A percentile compares a stretch with the other conserved stretches of the same genome.
These are phyloP conservation scores for Catharus minimus DNA, from an alignment of 2,113 vertebrate species.

Conservation along the genomic window DNA sequence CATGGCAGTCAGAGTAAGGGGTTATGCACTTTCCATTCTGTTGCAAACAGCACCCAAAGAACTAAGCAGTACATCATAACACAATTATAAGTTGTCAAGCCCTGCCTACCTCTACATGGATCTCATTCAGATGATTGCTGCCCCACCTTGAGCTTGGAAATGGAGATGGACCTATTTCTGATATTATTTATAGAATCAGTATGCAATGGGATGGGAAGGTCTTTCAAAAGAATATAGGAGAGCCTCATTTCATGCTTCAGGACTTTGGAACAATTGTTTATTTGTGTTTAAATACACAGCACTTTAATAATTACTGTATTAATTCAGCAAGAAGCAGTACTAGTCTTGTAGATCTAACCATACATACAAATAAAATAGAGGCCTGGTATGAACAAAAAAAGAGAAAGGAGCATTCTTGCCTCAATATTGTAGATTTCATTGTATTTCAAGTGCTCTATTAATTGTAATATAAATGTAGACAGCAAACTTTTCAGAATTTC, in stretches of 20 bases:
- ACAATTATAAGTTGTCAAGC: background rate
- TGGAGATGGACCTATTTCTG: background rate
- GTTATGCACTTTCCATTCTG: constrained; percentile 19
- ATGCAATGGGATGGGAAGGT: background rate
- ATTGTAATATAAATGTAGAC: background rate
- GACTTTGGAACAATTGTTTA: background rate
- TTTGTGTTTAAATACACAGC: background rate
- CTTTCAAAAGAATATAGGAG: background rate
- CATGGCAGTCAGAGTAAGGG: background rate
- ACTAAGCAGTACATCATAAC: background rate
- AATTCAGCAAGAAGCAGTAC: background rate
- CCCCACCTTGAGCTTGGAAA: background rate
- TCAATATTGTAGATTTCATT: background rate
- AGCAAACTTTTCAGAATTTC: background rate
- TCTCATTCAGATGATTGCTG: background rate
- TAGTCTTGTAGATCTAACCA: background rate
- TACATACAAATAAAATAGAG: background rate
- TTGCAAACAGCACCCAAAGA: background rate
- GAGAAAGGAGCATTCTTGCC: background rate
- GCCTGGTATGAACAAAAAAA: background rate
- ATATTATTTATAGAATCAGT: background rate
- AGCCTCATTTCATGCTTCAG: background rate
- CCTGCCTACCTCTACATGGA: accelerated
- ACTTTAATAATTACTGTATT: background rate
- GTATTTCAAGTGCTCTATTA: background rate